Evolutionary conservation across 2,797 vertebrate genomes (phyloP).

Genomic region (Dicrostonyx torquatus): DNA sequence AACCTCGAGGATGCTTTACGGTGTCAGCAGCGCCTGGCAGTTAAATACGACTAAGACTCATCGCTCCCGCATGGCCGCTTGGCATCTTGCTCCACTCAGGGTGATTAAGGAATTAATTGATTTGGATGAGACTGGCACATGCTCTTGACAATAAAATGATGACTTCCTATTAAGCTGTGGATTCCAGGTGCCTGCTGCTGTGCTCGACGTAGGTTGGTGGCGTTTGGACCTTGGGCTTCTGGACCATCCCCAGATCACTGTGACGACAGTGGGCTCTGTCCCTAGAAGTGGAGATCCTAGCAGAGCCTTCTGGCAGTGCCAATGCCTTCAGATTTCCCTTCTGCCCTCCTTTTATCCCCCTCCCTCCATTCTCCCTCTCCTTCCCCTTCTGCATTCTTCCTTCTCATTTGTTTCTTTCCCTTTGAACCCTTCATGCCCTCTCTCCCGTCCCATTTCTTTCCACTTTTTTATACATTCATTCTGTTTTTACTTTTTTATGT

Average conservation of each 20-base stretch:
- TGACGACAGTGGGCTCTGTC: not conserved
- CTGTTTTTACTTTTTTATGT: not conserved
- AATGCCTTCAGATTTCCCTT: not conserved
- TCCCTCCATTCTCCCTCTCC: accelerated
- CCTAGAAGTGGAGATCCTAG: not conserved
- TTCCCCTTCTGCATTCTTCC: no score
- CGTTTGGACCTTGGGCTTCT: not conserved
- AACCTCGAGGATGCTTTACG: conserved; percentile 80
- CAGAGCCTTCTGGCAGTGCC: no score
- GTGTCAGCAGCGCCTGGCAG: conserved; percentile 78
- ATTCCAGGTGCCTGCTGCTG: not conserved
- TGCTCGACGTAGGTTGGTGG: not conserved
- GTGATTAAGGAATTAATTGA: conserved; percentile 87
- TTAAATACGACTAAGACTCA: conserved; percentile 87
- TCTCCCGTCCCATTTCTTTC: not conserved
- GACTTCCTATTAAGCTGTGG: conserved; percentile 27
- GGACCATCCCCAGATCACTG: not conserved
- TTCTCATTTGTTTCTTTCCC: not conserved
- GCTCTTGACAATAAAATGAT: conserved; percentile 77
- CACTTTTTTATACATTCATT: not conserved
- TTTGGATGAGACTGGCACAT: conserved; percentile 82
- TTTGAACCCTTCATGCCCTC: not conserved
- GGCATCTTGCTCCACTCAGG: conserved; percentile 74
- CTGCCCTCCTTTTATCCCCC: not conserved
- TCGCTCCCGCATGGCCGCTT: conserved; percentile 81